A percentile compares a stretch with the other conserved stretches of the same genome.
Conservation (phyloP, 2,888 invertebrate genomes). For the Lycophotia porphyrea region DNA sequence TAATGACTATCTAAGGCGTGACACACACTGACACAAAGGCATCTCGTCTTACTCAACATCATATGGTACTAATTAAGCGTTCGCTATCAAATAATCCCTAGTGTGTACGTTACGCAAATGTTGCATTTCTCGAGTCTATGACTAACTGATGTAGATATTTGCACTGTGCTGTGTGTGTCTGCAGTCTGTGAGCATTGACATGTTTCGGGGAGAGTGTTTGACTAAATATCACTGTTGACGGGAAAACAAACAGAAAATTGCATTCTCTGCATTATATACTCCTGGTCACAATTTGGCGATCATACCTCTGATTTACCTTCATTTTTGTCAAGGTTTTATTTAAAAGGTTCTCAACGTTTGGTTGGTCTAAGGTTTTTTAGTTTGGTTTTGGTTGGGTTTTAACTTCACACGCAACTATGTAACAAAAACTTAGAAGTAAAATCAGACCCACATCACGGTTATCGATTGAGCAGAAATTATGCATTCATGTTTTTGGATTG, state of each 20-base stretch:
- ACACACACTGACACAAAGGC: conserved; percentile 1
- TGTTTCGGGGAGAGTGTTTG: not conserved
- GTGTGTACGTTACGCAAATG: conserved; percentile 40
- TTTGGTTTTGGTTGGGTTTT: no score
- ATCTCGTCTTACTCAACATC: conserved; percentile 19
- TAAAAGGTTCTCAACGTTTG: no score
- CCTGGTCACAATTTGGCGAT: not conserved
- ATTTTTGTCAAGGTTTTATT: no score
- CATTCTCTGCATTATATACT: not conserved
- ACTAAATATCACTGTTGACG: not conserved
- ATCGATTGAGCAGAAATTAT: not conserved
- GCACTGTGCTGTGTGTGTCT: not conserved
- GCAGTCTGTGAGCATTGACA: not conserved
- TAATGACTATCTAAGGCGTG: conserved; percentile 11
- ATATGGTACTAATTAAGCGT: conserved; percentile 51
- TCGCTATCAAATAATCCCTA: conserved; percentile 49
- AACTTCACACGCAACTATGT: not conserved
- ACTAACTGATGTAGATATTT: conserved; percentile 15
- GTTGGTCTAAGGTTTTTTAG: no score
- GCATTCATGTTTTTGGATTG: not conserved
- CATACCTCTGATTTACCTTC: not conserved
- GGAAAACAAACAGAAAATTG: not conserved
- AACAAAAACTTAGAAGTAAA: not conserved
- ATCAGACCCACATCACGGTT: not conserved
- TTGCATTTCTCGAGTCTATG: conserved; percentile 9